These are phyloP conservation scores for Sebastiscus albofasciatus DNA, from an alignment of 2,797 vertebrate genomes.

Conservation along the genomic window DNA sequence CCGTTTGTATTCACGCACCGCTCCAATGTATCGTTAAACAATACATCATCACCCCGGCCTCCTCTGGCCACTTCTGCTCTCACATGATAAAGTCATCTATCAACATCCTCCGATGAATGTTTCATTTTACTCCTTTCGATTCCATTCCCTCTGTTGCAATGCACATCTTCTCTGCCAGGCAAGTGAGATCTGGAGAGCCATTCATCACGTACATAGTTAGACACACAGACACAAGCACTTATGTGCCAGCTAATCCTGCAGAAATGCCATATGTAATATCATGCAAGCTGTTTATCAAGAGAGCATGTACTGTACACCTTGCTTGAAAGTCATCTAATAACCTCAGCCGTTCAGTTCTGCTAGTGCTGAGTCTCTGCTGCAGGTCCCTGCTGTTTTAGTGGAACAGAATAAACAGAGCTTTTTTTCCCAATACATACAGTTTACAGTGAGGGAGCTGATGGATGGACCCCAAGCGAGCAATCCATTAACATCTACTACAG, in stretches of 20 bases:
- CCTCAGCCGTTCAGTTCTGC: conserved; percentile 11
- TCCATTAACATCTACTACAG: conserved; percentile 65
- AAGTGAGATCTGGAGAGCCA: conserved; percentile 48
- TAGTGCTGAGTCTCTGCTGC: not conserved
- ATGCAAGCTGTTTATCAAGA: conserved; percentile 42
- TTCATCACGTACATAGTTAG: conserved; percentile 66
- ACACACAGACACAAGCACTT: conserved; percentile 44
- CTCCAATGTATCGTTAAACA: conserved; percentile 76
- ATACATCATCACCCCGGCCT: conserved; percentile 78
- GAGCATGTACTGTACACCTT: not conserved
- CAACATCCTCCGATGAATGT: conserved; percentile 72
- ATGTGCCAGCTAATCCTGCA: conserved; percentile 53
- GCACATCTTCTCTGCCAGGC: conserved; percentile 53
- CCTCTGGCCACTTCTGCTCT: conserved; percentile 73
- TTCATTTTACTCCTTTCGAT: conserved; percentile 72
- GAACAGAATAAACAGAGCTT: conserved; percentile 42
- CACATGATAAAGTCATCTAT: conserved; percentile 79
- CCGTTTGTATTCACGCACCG: conserved; percentile 74
- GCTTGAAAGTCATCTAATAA: conserved; percentile 15
- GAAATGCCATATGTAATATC: conserved; percentile 33
- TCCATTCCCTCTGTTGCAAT: conserved; percentile 59
- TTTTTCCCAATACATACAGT: conserved; percentile 35
- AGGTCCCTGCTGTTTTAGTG: conserved; percentile 38
- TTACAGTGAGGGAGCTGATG: conserved; percentile 65
- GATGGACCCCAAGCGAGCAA: conserved; percentile 63